Base-by-base conservation (phyloP, 2,113 vertebrate species). In the Clinocottus analis region DNA sequence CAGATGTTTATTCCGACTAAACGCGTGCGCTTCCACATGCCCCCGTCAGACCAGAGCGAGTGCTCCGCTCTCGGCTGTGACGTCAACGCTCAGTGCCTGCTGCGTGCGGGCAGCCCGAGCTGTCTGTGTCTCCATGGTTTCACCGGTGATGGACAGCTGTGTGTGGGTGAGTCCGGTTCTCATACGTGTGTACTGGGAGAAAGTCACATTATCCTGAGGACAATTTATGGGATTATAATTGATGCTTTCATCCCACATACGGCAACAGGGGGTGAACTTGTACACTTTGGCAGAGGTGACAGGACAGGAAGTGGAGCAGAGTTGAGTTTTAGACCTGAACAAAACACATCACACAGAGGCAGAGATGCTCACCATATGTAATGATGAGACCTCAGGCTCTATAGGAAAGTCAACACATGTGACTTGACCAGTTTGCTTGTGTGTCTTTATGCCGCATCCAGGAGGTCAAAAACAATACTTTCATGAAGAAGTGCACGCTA, bases 91-190 rank as follows among this genome's bases (percentile, higher is more conserved):
- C 85, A 84, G 37, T 99, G 97, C 62, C 49, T 93, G 75, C 81
- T 90, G 41, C 77, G 93, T 31, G 93, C 92, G 64, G 94, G 94
- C 23, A 81, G 88, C 63, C 87, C 94, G 2, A 35, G 21, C 17
- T 98, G 97, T 82, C 92, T 89, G 4, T 98, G 97, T 93, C 86
- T 92, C 79, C 85, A 92, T 45, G 97, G 97, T 49, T 98, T 97
- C 84, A 83, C 92, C 55, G 94, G 94, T 47, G 93, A 96, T 69
- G 96, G 95, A 59, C 91, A 89, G 59, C 51, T 87, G 0, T 99
- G 97, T 86, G 84, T 93, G 59, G 97, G 97, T 99, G 94, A 96
- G 90, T 85, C 12, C 51, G 4, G 2, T 19, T 19, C 29, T 53
- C 23, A 1, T 23, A 1, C 66, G 13, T 31, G 21, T 27, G 29